Percentiles rank a stretch among this genome's conserved stretches.
These are phyloP conservation scores for Hypotaenidia philippensis DNA, from an alignment of 2,797 vertebrate species.

Conservation along the genomic window DNA sequence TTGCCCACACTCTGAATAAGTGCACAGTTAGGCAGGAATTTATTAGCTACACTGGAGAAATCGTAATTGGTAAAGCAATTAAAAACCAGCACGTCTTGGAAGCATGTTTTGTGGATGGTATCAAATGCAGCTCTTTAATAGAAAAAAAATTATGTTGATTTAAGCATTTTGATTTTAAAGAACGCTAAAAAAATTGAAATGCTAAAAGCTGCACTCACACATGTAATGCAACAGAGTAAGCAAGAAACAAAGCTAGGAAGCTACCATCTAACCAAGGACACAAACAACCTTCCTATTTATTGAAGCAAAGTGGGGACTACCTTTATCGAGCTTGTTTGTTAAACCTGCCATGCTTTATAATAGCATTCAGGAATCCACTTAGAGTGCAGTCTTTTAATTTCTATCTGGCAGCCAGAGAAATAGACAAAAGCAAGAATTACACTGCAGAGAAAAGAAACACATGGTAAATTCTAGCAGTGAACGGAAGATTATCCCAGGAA, in stretches of 20 bases:
- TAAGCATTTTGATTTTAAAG: constrained; percentile 53
- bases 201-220: constrained; percentile 36
- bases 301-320: constrained; percentile 37
- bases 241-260: constrained; percentile 54
- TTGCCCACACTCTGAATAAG: constrained; percentile 46
- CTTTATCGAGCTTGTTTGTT: constrained; percentile 67
- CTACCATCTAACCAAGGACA: constrained; percentile 46
- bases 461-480: constrained; percentile 18
- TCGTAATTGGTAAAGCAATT: constrained; percentile 72
- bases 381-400: constrained; percentile 67
- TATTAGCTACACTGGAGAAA: constrained; percentile 44
- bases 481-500: constrained; percentile 5
- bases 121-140: background rate
- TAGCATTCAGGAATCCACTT: constrained; percentile 56
- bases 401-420: constrained; percentile 52
- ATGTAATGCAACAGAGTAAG: constrained; percentile 12
- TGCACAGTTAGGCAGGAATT: constrained; percentile 48
- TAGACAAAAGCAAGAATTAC: constrained; percentile 46
- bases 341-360: constrained; percentile 63
- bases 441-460: constrained; percentile 31
- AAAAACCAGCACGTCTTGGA: constrained; percentile 31
- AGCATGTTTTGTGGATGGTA: constrained; percentile 5
- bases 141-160: constrained; percentile 23
- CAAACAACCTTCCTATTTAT: constrained; percentile 55
- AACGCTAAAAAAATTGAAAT: constrained; percentile 19